Percentiles rank a stretch among this genome's conserved stretches.
Evolutionary conservation across 2,888 invertebrate genomes (phyloP).

Genomic region (Drosophila aldrichi): DNA sequence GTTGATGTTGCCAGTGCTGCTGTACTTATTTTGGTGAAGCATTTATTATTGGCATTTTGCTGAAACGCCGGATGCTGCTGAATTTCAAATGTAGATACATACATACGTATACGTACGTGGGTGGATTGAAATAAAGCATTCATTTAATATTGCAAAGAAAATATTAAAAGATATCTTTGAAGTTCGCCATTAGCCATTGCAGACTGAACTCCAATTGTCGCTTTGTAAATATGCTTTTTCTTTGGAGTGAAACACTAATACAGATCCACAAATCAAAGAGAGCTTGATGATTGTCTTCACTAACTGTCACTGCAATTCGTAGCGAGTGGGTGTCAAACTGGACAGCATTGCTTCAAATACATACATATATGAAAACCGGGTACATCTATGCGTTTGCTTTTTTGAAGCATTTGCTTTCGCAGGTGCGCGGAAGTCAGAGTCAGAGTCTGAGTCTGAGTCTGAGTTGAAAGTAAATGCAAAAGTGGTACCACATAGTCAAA

Average conservation of each 20-base stretch:
- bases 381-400: constrained; percentile 2
- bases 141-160: background rate
- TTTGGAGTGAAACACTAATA: background rate
- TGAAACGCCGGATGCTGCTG: constrained; percentile 34
- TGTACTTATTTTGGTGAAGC: constrained; percentile 34
- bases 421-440: constrained; percentile 37
- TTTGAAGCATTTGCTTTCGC: constrained; percentile 1
- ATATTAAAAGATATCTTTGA: background rate
- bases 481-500: background rate
- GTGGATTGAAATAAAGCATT: background rate
- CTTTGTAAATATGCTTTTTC: background rate
- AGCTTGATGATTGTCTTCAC: background rate
- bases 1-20: constrained; percentile 22
- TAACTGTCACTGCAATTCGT: constrained; percentile 12
- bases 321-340: constrained; percentile 15
- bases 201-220: background rate
- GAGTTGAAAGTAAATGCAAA: constrained; percentile 10
- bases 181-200: background rate
- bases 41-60: constrained; percentile 32
- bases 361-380: background rate
- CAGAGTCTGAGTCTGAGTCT: background rate
- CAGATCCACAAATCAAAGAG: background rate
- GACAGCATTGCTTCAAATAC: background rate
- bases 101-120: background rate
- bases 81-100: constrained; percentile 2